Evolutionary conservation across 1,140 invertebrate species (phyloP).

Genomic region (Drosophila melanica): DNA sequence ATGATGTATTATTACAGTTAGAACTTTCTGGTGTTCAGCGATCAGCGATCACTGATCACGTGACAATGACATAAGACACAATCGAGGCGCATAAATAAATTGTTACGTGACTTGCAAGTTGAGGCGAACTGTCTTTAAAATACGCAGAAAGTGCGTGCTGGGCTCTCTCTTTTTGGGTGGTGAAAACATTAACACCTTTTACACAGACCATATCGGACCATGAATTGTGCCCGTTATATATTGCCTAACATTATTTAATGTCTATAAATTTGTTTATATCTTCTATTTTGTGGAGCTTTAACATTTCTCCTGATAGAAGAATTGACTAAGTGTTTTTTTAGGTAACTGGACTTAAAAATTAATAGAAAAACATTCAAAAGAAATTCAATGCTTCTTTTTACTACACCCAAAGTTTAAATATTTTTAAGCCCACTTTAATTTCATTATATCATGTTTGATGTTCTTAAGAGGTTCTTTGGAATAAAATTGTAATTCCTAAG

Average conservation of each 20-base stretch:
- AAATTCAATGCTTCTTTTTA: no score
- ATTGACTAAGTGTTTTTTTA: no score
- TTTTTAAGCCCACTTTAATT: no score
- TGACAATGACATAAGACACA: slow-evolving; percentile 51
- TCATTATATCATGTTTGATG: no score
- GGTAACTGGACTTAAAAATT: no score
- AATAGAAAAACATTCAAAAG: no score
- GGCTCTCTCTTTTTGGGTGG: slow-evolving; percentile 6
- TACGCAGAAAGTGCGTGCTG: slow-evolving; percentile 20
- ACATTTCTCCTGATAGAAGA: no score
- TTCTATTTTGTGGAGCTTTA: no score
- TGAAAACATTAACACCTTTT: slow-evolving; percentile 23
- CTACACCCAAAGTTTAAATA: no score
- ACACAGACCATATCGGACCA: background rate
- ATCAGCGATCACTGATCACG: slow-evolving; percentile 62
- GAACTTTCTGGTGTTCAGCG: slow-evolving; percentile 45
- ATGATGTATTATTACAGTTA: slow-evolving; percentile 62
- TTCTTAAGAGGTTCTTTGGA: no score
- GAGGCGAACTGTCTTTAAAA: background rate
- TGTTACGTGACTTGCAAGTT: slow-evolving; percentile 60
- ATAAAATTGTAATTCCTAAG: no score
- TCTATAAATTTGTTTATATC: background rate
- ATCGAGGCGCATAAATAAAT: slow-evolving; percentile 41
- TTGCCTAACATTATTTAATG: background rate
- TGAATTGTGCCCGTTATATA: background rate